phyloP scores from a whole-genome alignment of 2,113 vertebrate genomes.

The Leucopsar rothschildi region DNA sequence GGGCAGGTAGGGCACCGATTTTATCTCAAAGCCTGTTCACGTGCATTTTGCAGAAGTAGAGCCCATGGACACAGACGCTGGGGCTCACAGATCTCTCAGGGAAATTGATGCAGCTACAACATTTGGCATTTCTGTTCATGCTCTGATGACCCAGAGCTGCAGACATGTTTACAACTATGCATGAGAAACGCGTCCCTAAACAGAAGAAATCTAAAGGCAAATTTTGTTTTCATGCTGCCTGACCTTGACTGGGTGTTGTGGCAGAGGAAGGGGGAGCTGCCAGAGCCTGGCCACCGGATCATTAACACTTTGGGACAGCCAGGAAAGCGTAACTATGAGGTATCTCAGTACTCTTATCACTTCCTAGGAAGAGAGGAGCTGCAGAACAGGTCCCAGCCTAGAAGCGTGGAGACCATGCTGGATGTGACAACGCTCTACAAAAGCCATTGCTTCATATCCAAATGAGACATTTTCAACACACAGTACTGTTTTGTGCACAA shows the following conservation, averaged over 20 bases:
- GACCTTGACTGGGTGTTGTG: conserved; percentile 36
- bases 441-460: background rate
- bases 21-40: background rate
- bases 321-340: background rate
- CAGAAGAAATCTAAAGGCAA: background rate
- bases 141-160: background rate
- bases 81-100: background rate
- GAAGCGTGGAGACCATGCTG: background rate
- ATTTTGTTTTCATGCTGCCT: background rate
- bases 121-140: background rate
- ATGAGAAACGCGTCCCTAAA: background rate
- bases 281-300: background rate
- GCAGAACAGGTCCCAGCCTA: background rate
- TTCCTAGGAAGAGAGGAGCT: background rate
- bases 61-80: background rate
- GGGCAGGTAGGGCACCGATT: background rate
- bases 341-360: background rate
- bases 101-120: background rate
- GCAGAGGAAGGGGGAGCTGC: background rate
- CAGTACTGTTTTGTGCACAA: background rate
- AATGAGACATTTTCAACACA: background rate
- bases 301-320: background rate
- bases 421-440: background rate
- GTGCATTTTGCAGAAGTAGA: background rate
- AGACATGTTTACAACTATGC: background rate